Base-by-base conservation (phyloP, 2,797 vertebrate species). In the Picus viridis region DNA sequence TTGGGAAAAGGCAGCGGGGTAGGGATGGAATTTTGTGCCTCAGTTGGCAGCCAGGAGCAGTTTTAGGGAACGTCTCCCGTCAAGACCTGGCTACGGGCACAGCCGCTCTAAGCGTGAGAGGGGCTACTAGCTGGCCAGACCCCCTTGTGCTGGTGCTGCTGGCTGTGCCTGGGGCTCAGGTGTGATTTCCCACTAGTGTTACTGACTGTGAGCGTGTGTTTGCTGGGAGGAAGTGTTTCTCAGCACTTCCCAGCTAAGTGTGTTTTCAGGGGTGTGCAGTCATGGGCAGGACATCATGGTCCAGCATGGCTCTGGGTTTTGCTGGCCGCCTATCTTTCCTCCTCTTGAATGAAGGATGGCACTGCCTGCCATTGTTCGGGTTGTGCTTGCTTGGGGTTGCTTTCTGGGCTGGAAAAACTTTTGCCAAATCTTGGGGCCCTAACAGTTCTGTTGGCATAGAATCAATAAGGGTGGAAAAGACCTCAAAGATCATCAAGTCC, bases 311-410 rank as follows among this genome's bases (percentile, higher is more conserved):
- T 56, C 30, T 22, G 58, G 16, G 51, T 5, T 16, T 79, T 11
- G 12, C 86, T 78, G 56, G 27, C 57, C 27, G 3, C 26, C 45
- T 0, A 1, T 30, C 6, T 56, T 56, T 22, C 54, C 47, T 47
- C n/a, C 0, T 18, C 19, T 26, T 7, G 4, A 6, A 0, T 0
- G 14, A 17, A 53, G 53, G 11, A 9, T 0, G 6, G 13, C 1
- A 9, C 34, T 45, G 20, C 14, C 47, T 0, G 0, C 18, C n/a
- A 32, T 49, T 80, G 29, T 27, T 36, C 0, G 54, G 39, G 4
- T 45, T 12, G 10, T 16, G 36, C 67, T 41, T 27, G 49, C 24
- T 49, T 15, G 16, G 9, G 12, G 36, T 45, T 41, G 18, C 24
- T n/a, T 51, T 63, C 43, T 27, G 29, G 17, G 39, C 34, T 39